These are phyloP conservation scores for Phrynosoma platyrhinos DNA, from an alignment of 2,113 vertebrate genomes.

Conservation along the genomic window DNA sequence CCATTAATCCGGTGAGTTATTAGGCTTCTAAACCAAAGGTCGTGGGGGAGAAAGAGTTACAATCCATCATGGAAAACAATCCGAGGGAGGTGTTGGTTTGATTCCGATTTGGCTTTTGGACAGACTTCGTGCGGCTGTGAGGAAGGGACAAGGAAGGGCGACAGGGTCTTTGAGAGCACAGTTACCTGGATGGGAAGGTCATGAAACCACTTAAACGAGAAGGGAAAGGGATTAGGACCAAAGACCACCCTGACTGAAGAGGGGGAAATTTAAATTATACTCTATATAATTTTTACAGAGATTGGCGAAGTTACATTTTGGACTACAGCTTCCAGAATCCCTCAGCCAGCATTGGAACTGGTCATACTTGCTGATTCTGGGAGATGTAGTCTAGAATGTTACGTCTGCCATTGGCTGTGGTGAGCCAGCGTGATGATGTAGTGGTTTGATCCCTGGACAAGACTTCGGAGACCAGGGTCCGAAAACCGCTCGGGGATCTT, in stretches of 20 bases:
- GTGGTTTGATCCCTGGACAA: too few species aligned
- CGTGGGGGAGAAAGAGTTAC: constrained; percentile 76
- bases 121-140: neutral
- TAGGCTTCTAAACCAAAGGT: constrained; percentile 83
- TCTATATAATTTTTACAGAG: too few species aligned
- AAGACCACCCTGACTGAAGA: neutral
- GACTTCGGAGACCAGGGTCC: too few species aligned
- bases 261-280: too few species aligned
- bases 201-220: neutral
- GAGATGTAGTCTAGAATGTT: too few species aligned
- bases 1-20: constrained; percentile 87
- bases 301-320: too few species aligned
- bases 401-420: too few species aligned
- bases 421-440: too few species aligned
- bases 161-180: neutral
- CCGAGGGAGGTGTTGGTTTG: neutral
- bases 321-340: too few species aligned
- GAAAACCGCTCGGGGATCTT: too few species aligned
- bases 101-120: neutral
- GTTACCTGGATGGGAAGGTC: neutral
- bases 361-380: too few species aligned
- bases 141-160: neutral
- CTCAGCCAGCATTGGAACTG: too few species aligned
- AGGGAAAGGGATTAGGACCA: neutral
- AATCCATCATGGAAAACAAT: constrained; percentile 79